phyloP scores from a whole-genome alignment of 2,797 vertebrate species.

The Lagocephalus sceleratus region DNA sequence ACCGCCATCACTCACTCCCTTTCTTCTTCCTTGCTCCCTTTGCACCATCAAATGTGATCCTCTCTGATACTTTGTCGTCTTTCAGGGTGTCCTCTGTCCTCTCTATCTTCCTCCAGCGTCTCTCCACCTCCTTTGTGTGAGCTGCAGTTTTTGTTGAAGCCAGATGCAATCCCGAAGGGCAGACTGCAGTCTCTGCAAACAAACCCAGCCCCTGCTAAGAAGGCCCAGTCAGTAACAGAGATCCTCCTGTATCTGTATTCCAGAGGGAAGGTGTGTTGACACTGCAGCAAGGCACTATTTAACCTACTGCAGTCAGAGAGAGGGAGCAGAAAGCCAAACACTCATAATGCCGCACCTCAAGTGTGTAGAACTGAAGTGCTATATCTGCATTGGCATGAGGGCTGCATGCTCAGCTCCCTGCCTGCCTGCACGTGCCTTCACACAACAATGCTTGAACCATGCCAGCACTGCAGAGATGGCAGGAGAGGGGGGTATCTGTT shows the following conservation, averaged over 20 bases:
- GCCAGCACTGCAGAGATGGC: slow-evolving; percentile 62
- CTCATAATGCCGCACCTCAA: slow-evolving; percentile 39
- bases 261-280: slow-evolving; percentile 43
- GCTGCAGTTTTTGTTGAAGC: slow-evolving; percentile 20
- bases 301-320: slow-evolving; percentile 39
- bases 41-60: slow-evolving; percentile 14
- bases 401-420: slow-evolving; percentile 40
- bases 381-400: slow-evolving; percentile 51
- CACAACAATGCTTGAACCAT: slow-evolving; percentile 36
- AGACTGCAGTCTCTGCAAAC: slow-evolving; percentile 37
- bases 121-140: slow-evolving; percentile 21
- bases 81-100: slow-evolving; percentile 28
- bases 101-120: slow-evolving; percentile 20
- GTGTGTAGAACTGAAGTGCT: slow-evolving; percentile 31
- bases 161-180: slow-evolving; percentile 29
- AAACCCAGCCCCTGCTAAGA: slow-evolving; percentile 44
- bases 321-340: slow-evolving; percentile 17
- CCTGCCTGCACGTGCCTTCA: slow-evolving; percentile 43
- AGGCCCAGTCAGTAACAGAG: slow-evolving; percentile 29
- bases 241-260: slow-evolving; percentile 42
- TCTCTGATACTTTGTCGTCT: slow-evolving; percentile 28
- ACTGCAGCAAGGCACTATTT: slow-evolving; percentile 27
- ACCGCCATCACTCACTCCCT: slow-evolving; percentile 30
- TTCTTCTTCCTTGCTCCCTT: slow-evolving; percentile 32
- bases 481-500: slow-evolving; percentile 19